Conservation (phyloP, 2,797 vertebrate genomes). For the Chromis chromis region DNA sequence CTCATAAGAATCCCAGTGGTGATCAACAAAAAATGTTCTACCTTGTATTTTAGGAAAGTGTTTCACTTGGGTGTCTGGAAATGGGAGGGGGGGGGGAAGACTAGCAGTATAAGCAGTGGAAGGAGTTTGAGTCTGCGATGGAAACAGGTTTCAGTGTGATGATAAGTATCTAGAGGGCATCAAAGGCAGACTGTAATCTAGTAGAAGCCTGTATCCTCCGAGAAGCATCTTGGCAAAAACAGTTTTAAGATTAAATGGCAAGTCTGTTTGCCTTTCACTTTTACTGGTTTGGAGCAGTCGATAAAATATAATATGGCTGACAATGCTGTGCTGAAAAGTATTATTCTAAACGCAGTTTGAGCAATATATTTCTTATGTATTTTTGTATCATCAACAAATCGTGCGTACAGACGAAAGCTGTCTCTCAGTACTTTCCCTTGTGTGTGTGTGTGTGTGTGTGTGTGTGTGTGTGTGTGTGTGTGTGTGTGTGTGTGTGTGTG, state of each 20-base stretch:
- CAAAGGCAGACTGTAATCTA: conserved; percentile 21
- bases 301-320: background rate
- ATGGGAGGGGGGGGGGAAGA: background rate
- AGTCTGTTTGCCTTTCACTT: background rate
- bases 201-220: background rate
- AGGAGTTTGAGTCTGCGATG: conserved; percentile 3
- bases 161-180: conserved; percentile 10
- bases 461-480: too few species aligned
- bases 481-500: too few species aligned
- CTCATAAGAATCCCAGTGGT: background rate
- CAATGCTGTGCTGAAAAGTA: background rate
- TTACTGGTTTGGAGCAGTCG: background rate
- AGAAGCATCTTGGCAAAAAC: conserved; percentile 11
- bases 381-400: background rate
- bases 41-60: background rate
- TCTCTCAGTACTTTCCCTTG: too few species aligned
- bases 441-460: too few species aligned
- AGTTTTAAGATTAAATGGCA: conserved; percentile 2
- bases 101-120: background rate
- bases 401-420: background rate
- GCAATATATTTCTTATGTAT: background rate
- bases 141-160: conserved; percentile 11
- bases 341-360: background rate
- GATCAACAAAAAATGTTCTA: background rate
- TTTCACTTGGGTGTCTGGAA: background rate